Percentiles rank a stretch among this genome's conserved stretches.
Conservation (phyloP, 2,797 vertebrate genomes). For the Poecilia picta region DNA sequence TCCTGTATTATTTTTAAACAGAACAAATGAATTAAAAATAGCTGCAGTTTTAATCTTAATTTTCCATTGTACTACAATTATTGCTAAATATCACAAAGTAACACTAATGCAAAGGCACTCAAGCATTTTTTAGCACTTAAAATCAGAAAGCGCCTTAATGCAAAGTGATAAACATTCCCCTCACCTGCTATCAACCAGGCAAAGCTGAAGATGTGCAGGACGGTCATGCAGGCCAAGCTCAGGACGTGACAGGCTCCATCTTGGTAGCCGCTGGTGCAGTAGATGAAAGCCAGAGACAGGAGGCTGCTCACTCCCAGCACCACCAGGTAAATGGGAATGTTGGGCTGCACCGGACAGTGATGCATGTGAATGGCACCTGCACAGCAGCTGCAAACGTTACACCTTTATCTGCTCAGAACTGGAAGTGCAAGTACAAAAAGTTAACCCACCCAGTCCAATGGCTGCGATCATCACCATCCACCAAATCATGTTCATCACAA, state of each 20-base stretch:
- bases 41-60: background rate
- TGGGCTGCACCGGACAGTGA: constrained; percentile 52
- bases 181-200: constrained; percentile 71
- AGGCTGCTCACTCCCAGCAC: constrained; percentile 57
- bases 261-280: constrained; percentile 8
- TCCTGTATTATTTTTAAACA: background rate
- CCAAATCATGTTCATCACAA: constrained; percentile 63
- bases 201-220: constrained; percentile 61
- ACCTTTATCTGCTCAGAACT: background rate
- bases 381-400: background rate
- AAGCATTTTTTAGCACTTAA: background rate
- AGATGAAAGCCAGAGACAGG: constrained; percentile 51
- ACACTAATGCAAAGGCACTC: background rate
- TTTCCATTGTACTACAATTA: background rate
- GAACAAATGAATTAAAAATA: background rate
- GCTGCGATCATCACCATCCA: constrained; percentile 73
- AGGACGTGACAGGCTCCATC: background rate
- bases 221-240: background rate
- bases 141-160: background rate
- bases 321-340: constrained; percentile 71
- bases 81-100: background rate
- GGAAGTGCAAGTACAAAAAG: background rate
- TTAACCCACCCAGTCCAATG: constrained; percentile 63
- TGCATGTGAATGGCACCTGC: constrained; percentile 58
- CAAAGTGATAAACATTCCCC: background rate